Conservation (phyloP, 2,888 invertebrate species). For the Prosopocoilus inquinatus region DNA sequence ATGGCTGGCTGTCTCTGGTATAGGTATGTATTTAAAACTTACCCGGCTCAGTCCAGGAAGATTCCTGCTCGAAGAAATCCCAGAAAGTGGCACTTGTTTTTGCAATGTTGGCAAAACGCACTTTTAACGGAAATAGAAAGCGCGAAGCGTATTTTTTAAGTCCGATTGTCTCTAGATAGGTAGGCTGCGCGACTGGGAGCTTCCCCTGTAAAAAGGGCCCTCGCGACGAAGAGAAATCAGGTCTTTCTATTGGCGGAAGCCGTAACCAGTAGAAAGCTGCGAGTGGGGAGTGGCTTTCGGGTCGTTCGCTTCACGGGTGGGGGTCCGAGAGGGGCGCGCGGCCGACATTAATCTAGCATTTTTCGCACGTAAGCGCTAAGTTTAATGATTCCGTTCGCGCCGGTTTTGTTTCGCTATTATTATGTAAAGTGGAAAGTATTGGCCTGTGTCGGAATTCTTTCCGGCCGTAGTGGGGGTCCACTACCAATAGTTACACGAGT, state of each 20-base stretch:
- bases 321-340: constrained; percentile 7
- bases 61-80: constrained; percentile 1
- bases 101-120: too few species aligned
- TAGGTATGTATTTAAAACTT: constrained; percentile 3
- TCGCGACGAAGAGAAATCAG: constrained; percentile 22
- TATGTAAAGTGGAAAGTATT: constrained; percentile 15
- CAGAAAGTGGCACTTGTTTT: too few species aligned
- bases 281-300: constrained; percentile 26
- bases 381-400: not conserved
- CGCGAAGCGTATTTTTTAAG: constrained; percentile 23
- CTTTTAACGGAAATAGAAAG: not conserved
- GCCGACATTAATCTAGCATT: too few species aligned
- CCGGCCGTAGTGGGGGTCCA: constrained; percentile 9
- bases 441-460: constrained; percentile 8
- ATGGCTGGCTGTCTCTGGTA: constrained; percentile 34
- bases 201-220: constrained; percentile 31
- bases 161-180: constrained; percentile 33
- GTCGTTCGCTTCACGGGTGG: constrained; percentile 17
- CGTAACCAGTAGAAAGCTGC: constrained; percentile 29
- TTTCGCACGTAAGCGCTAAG: too few species aligned
- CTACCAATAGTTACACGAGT: constrained; percentile 19
- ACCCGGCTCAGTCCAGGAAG: constrained; percentile 8
- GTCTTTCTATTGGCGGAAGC: constrained; percentile 27
- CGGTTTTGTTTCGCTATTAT: constrained; percentile 5
- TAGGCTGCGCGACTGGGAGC: constrained; percentile 32